Percentiles rank a stretch among this genome's conserved stretches.
These are phyloP conservation scores for Criorhina ranunculi DNA, from an alignment of 2,888 invertebrate species.

Conservation along the genomic window DNA sequence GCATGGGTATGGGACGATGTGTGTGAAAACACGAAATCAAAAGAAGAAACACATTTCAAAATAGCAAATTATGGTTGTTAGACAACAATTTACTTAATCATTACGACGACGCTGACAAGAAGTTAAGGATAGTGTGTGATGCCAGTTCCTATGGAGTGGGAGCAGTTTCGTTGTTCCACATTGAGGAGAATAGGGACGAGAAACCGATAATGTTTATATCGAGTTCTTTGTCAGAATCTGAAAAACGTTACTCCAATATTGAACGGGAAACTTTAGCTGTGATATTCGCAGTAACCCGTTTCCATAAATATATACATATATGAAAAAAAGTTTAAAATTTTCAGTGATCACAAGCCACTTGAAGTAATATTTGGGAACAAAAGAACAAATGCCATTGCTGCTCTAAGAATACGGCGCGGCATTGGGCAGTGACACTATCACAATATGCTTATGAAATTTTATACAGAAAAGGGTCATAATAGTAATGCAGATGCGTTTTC, in stretches of 20 bases:
- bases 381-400: slow-evolving; percentile 18
- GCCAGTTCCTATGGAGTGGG: no score
- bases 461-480: slow-evolving; percentile 22
- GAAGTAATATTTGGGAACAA: slow-evolving; percentile 20
- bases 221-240: slow-evolving; percentile 2
- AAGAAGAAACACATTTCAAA: slow-evolving; percentile 27
- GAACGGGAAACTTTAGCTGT: slow-evolving; percentile 23
- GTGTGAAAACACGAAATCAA: no score
- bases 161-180: slow-evolving; percentile 35
- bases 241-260: slow-evolving; percentile 24
- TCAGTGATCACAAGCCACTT: slow-evolving; percentile 16
- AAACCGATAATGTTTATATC: slow-evolving; percentile 30
- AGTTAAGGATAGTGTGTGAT: slow-evolving; percentile 40
- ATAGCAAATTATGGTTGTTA: slow-evolving; percentile 20
- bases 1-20: slow-evolving; percentile 54
- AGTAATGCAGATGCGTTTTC: slow-evolving; percentile 46
- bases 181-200: slow-evolving; percentile 20
- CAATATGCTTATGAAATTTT: slow-evolving; percentile 49
- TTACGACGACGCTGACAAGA: slow-evolving; percentile 44
- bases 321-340: slow-evolving; percentile 37
- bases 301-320: slow-evolving; percentile 39
- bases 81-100: slow-evolving; percentile 22
- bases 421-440: slow-evolving; percentile 51
- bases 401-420: slow-evolving; percentile 45
- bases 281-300: slow-evolving; percentile 12